Evolutionary conservation across 2,113 vertebrate genomes (phyloP).

Genomic region (Glaucidium brasilianum): DNA sequence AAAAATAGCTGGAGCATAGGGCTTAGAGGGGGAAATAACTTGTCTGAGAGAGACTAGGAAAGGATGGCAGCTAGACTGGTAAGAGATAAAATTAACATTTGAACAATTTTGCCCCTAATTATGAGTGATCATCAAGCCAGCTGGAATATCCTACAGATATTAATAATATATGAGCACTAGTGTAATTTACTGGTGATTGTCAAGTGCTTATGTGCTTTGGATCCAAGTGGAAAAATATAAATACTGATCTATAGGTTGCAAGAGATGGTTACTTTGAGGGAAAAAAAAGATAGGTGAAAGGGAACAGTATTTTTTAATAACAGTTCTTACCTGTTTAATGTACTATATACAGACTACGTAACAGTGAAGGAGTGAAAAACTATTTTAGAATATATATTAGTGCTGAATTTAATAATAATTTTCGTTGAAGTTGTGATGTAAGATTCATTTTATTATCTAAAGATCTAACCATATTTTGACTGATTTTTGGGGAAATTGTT

Average conservation of each 20-base stretch:
- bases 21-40: background rate
- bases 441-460: background rate
- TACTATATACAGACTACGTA: background rate
- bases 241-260: background rate
- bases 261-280: background rate
- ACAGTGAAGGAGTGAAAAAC: background rate
- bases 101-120: background rate
- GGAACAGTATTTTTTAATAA: background rate
- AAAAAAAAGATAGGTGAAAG: background rate
- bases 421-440: background rate
- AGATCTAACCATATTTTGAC: background rate
- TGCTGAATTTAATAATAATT: background rate
- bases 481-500: background rate
- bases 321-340: background rate
- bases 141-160: background rate
- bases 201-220: background rate
- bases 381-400: background rate
- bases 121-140: background rate
- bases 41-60: background rate
- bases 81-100: background rate
- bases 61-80: background rate
- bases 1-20: background rate
- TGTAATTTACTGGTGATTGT: background rate
- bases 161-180: background rate
- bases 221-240: background rate